These are phyloP conservation scores for Felis catus DNA, from an alignment of 2,113 vertebrate genomes.

Conservation along the genomic window DNA sequence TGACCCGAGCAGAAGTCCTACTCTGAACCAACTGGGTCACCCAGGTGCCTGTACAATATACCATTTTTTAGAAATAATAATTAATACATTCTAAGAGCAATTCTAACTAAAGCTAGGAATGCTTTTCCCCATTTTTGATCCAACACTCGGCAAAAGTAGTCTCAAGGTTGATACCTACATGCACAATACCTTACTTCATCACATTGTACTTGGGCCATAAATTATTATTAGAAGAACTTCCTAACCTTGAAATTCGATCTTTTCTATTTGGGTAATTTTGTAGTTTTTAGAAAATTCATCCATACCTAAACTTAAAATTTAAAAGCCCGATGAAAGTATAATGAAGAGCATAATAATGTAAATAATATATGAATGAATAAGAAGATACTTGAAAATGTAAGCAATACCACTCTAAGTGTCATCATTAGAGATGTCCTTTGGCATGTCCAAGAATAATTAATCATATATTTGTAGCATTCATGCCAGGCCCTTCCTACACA, in stretches of 20 bases:
- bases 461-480: neutral
- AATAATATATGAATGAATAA: neutral
- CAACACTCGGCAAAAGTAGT: neutral
- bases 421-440: neutral
- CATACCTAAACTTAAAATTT: constrained; percentile 41
- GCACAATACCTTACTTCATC: neutral
- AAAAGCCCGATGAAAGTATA: neutral
- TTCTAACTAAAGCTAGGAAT: neutral
- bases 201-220: constrained; percentile 31
- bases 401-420: neutral
- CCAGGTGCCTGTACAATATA: neutral
- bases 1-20: no score
- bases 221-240: constrained; percentile 62
- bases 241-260: constrained; percentile 60
- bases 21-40: no score
- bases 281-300: constrained; percentile 46
- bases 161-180: neutral
- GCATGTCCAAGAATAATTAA: neutral
- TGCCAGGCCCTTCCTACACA: neutral
- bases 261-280: constrained; percentile 54
- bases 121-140: neutral
- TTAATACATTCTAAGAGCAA: neutral
- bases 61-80: neutral
- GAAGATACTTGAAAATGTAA: neutral
- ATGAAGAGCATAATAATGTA: neutral